Conservation (phyloP, 2,113 vertebrate genomes). For the Eulemur rufifrons region DNA sequence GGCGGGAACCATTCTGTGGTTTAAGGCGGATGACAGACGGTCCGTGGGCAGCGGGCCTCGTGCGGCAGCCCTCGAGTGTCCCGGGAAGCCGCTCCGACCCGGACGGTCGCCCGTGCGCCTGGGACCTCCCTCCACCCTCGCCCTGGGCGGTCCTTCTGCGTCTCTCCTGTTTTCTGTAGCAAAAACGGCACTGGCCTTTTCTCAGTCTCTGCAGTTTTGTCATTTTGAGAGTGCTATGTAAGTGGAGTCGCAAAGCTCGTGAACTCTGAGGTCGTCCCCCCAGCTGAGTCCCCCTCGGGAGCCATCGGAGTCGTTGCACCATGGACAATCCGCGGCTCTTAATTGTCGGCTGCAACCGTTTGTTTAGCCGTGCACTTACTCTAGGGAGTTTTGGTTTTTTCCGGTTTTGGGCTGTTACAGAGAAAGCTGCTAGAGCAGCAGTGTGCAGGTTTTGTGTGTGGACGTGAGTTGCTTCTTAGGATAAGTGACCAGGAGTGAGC, state of each 20-base stretch:
- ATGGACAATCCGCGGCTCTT: fast-evolving
- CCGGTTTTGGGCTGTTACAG: neutral
- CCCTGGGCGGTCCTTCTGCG: fast-evolving
- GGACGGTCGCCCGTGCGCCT: fast-evolving
- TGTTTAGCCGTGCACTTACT: fast-evolving
- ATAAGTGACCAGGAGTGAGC: too few relatives aligned
- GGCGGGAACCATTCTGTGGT: neutral
- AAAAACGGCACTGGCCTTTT: neutral
- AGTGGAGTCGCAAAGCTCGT: too few relatives aligned
- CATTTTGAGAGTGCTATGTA: too few relatives aligned
- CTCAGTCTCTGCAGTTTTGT: fast-evolving
- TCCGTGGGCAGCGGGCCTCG: fast-evolving
- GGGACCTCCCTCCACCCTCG: fast-evolving
- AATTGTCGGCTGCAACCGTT: fast-evolving
- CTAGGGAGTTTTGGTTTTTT: neutral
- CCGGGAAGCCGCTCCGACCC: fast-evolving
- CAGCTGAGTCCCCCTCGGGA: fast-evolving
- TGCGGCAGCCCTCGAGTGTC: fast-evolving
- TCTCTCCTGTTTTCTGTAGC: neutral
- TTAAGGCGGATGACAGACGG: too few relatives aligned
- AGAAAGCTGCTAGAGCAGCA: too few relatives aligned
- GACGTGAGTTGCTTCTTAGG: neutral
- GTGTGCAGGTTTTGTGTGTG: too few relatives aligned
- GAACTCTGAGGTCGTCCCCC: neutral
- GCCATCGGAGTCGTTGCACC: fast-evolving